A percentile compares a stretch with the other conserved stretches of the same genome.
Conservation (phyloP, 2,797 vertebrate genomes). For the Esox lucius region DNA sequence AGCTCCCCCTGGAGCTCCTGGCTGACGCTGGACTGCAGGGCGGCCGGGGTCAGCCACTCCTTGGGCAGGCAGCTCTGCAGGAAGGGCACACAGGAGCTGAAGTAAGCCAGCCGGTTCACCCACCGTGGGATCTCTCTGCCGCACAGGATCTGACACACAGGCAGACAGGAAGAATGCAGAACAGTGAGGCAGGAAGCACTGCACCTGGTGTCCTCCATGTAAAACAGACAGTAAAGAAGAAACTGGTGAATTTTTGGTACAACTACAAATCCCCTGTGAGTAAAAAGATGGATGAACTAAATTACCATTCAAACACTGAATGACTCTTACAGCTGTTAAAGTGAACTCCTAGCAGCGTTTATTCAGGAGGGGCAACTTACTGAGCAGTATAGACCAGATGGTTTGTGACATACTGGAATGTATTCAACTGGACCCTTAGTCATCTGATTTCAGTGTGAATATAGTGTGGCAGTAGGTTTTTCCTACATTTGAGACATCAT, state of each 20-base stretch:
- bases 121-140: slow-evolving; percentile 97
- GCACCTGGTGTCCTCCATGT: background rate
- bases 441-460: background rate
- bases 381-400: background rate
- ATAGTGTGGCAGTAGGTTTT: background rate
- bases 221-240: too few species aligned
- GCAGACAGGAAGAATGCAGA: background rate
- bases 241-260: too few species aligned
- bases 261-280: too few species aligned
- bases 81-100: slow-evolving; percentile 98
- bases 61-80: slow-evolving; percentile 98
- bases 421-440: background rate
- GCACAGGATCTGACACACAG: slow-evolving; percentile 86
- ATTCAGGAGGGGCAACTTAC: too few species aligned
- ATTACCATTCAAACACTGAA: too few species aligned
- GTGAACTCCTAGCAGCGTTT: background rate
- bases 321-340: too few species aligned
- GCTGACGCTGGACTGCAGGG: slow-evolving; percentile 96
- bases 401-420: background rate
- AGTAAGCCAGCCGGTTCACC: slow-evolving; percentile 98
- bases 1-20: slow-evolving; percentile 92
- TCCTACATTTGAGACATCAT: background rate
- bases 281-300: too few species aligned
- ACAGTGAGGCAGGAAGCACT: background rate
- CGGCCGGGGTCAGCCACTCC: slow-evolving; percentile 97